Conservation (phyloP, 1,140 invertebrate species). For the Caenorhabditis tropicalis region DNA sequence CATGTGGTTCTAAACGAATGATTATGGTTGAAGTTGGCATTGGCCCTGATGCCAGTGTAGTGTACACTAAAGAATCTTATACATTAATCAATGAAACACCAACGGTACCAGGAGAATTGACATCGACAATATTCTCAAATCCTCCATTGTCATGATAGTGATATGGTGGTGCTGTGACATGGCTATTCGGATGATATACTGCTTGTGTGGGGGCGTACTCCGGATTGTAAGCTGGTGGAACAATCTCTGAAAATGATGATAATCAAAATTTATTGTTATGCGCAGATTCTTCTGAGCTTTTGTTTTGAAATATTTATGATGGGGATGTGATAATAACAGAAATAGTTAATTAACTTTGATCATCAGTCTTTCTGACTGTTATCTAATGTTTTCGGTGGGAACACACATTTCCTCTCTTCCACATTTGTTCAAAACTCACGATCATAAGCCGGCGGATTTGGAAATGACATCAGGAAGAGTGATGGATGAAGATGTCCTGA, state of each 20-base stretch:
- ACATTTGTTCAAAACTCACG: neutral
- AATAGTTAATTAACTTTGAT: too few species aligned
- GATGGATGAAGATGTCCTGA: conserved; percentile 36
- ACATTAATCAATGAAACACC: neutral
- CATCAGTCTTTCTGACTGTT: too few species aligned
- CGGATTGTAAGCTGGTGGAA: conserved; percentile 25
- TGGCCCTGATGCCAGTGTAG: neutral
- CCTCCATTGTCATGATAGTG: neutral
- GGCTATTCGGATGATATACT: neutral
- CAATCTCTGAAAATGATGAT: neutral
- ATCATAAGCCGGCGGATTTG: neutral
- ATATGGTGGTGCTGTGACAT: neutral
- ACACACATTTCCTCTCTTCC: too few species aligned
- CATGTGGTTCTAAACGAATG: neutral
- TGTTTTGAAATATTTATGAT: too few species aligned
- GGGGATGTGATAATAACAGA: too few species aligned
- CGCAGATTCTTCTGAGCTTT: too few species aligned
- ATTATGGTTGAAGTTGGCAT: neutral
- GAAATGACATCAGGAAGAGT: neutral
- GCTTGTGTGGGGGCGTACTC: neutral
- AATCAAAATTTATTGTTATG: too few species aligned
- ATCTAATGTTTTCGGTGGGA: too few species aligned
- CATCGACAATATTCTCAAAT: neutral
- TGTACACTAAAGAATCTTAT: neutral
- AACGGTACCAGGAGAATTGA: neutral